Percentiles rank a stretch among this genome's conserved stretches.
Conservation (phyloP, 2,888 invertebrate species). For the Sipha maydis region DNA sequence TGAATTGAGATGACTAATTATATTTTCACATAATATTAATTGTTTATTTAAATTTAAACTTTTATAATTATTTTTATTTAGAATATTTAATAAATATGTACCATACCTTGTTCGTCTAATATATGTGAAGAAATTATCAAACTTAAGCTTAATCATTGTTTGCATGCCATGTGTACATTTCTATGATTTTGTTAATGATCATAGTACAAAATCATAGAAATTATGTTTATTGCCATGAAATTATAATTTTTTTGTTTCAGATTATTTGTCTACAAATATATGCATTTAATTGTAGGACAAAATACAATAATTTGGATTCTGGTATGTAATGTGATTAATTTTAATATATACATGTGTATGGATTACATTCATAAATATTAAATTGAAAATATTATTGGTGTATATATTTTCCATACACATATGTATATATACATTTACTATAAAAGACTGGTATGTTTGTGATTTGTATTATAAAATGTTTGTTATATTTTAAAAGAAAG, state of each 20-base stretch:
- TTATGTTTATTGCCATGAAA: slow-evolving; percentile 13
- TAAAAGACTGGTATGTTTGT: slow-evolving; percentile 48
- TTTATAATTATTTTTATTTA: too few species aligned
- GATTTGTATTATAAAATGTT: slow-evolving; percentile 7
- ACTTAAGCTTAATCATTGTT: too few species aligned
- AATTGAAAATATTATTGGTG: slow-evolving; percentile 23
- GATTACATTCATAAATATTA: slow-evolving; percentile 15
- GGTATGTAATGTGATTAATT: slow-evolving; percentile 42
- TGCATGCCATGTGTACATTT: too few species aligned
- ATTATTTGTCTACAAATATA: slow-evolving; percentile 34
- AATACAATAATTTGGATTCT: slow-evolving; percentile 5
- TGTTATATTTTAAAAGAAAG: slow-evolving; percentile 5
- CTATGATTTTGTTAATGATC: too few species aligned
- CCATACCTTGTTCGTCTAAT: too few species aligned
- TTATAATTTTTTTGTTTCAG: slow-evolving; percentile 44
- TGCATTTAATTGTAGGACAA: slow-evolving; percentile 9
- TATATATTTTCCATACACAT: slow-evolving; percentile 15
- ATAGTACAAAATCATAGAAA: neutral
- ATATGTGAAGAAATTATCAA: too few species aligned
- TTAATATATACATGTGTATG: slow-evolving; percentile 26
- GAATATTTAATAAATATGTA: too few species aligned
- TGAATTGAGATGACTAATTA: too few species aligned
- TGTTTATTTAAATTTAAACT: too few species aligned
- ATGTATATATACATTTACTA: slow-evolving; percentile 1
- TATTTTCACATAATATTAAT: too few species aligned